Percentiles rank a stretch among this genome's conserved stretches.
These are phyloP conservation scores for Stercorarius parasiticus DNA, from an alignment of 2,113 vertebrate genomes.

Conservation along the genomic window DNA sequence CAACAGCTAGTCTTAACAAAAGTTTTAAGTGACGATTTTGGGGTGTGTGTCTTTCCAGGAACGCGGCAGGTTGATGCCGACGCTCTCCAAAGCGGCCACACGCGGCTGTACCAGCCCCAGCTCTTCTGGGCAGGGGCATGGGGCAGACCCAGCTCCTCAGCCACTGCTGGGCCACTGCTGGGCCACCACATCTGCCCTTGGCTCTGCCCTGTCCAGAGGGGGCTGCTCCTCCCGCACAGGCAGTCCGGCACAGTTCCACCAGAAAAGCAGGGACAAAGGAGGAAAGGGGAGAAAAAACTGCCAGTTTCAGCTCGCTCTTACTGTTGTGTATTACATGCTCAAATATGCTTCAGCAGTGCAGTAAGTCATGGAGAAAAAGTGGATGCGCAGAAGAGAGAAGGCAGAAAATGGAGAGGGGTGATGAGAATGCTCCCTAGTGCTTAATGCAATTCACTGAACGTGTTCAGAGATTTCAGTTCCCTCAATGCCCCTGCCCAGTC, in stretches of 20 bases:
- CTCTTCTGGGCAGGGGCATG: rapidly evolving
- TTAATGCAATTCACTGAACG: not conserved
- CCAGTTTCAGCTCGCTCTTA: not conserved
- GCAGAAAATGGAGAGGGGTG: not conserved
- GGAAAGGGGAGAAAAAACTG: not conserved
- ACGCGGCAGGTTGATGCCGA: rapidly evolving
- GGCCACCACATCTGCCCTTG: not conserved
- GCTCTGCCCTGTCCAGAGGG: not conserved
- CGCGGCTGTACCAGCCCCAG: rapidly evolving
- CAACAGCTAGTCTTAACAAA: not conserved
- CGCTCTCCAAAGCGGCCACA: not conserved
- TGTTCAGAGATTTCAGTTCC: not conserved
- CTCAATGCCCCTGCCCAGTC: not conserved
- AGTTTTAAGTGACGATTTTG: not conserved
- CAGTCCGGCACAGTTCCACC: not conserved
- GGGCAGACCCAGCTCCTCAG: not conserved
- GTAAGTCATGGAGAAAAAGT: not conserved
- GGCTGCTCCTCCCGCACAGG: rapidly evolving
- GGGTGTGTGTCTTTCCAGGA: not conserved
- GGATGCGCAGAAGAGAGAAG: not conserved
- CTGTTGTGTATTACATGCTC: not conserved
- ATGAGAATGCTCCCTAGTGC: not conserved
- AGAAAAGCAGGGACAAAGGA: not conserved
- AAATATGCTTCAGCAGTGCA: not conserved
- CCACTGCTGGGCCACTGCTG: not conserved